Conservation (phyloP, 2,888 invertebrate species). For the Scaptomyza tumidula region DNA sequence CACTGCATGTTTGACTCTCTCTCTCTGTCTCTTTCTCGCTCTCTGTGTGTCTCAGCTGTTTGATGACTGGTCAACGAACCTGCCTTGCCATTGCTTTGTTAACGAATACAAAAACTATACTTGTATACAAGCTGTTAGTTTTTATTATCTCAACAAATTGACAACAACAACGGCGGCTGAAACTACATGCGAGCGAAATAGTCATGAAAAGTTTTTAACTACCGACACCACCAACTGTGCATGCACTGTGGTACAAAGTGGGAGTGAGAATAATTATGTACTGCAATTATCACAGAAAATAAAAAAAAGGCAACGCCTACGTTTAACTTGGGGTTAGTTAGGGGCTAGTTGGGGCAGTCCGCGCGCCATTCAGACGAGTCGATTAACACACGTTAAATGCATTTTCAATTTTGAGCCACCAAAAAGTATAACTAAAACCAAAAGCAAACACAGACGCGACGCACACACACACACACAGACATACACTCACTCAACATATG, state of each 20-base stretch:
- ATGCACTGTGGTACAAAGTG: constrained; percentile 6
- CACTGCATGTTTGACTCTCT: constrained; percentile 17
- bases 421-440: constrained; percentile 20
- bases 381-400: constrained; percentile 47
- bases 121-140: constrained; percentile 53
- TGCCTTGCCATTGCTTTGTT: constrained; percentile 44
- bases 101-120: constrained; percentile 50
- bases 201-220: constrained; percentile 43
- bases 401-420: constrained; percentile 51
- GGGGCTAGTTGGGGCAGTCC: constrained; percentile 40
- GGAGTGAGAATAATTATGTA: constrained; percentile 14
- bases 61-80: constrained; percentile 62
- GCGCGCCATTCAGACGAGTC: constrained; percentile 20
- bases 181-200: constrained; percentile 34
- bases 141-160: constrained; percentile 63
- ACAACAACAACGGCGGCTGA: constrained; percentile 25
- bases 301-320: constrained; percentile 23
- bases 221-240: constrained; percentile 20
- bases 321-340: constrained; percentile 15
- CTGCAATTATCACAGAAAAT: constrained; percentile 28
- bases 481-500: not conserved
- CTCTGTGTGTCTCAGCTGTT: constrained; percentile 10
- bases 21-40: not conserved
- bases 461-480: not conserved
- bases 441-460: constrained; percentile 32